Conservation (phyloP, 2,113 vertebrate genomes). For the Hoplias malabaricus region DNA sequence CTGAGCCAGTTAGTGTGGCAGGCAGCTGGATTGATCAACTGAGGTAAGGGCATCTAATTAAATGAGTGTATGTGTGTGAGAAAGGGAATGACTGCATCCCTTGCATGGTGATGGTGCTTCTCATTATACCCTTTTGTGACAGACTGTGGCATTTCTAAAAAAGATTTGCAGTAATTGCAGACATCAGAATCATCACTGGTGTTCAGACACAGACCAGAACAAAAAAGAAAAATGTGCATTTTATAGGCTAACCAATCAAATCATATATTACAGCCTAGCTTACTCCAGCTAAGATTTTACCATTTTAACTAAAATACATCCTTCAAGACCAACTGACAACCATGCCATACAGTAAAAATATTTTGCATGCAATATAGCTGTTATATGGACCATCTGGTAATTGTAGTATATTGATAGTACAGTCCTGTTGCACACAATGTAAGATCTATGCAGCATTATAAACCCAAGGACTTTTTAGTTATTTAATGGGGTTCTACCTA, state of each 20-base stretch:
- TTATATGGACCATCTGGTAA: not conserved
- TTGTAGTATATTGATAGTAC: no score
- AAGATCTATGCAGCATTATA: no score
- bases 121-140: slow-evolving; percentile 31
- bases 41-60: slow-evolving; percentile 6
- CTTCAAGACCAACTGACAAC: not conserved
- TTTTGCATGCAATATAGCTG: not conserved
- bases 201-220: not conserved
- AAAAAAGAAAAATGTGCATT: not conserved
- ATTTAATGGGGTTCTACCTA: no score
- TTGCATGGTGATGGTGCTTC: not conserved
- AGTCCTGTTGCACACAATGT: no score
- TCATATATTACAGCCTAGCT: not conserved
- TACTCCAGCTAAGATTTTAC: not conserved
- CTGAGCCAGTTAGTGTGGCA: not conserved
- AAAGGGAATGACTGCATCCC: not conserved
- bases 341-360: not conserved
- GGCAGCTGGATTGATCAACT: slow-evolving; percentile 1
- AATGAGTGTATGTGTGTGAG: not conserved
- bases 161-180: slow-evolving; percentile 26
- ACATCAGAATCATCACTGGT: not conserved
- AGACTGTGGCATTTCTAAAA: slow-evolving; percentile 13
- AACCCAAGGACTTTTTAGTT: no score
- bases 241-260: not conserved
- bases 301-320: not conserved